Conservation (phyloP, 1,140 invertebrate genomes). For the Luehdorfia chinensis region DNA sequence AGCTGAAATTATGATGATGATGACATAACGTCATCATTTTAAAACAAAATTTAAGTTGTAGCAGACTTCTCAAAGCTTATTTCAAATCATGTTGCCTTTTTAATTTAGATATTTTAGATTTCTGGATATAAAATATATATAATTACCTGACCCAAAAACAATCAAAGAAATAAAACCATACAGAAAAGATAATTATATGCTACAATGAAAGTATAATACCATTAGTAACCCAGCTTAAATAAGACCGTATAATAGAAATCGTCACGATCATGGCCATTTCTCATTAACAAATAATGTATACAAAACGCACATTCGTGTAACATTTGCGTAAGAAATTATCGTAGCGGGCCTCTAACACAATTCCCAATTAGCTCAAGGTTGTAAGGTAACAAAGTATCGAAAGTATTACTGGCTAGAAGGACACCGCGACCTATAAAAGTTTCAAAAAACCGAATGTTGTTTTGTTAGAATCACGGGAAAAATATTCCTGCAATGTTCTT, state of each 20-base stretch:
- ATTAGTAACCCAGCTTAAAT: background rate
- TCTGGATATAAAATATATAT: too few relatives aligned
- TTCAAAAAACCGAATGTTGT: conserved; percentile 14
- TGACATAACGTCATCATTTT: too few relatives aligned
- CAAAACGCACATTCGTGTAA: background rate
- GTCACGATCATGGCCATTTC: conserved; percentile 4
- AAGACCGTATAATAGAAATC: background rate
- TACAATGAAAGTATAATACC: too few relatives aligned
- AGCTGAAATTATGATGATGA: too few relatives aligned
- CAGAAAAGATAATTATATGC: too few relatives aligned
- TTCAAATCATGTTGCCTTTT: too few relatives aligned
- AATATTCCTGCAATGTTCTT: background rate
- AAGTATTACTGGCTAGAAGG: conserved; percentile 18
- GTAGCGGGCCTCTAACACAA: conserved; percentile 4
- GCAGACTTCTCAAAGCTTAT: too few relatives aligned
- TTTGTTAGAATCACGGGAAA: conserved; percentile 2
- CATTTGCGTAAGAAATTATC: conserved; percentile 13
- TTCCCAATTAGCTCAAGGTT: conserved; percentile 35
- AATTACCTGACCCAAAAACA: too few relatives aligned
- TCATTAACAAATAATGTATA: background rate
- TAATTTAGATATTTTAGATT: too few relatives aligned
- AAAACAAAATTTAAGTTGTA: too few relatives aligned
- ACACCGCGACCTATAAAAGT: conserved; percentile 16
- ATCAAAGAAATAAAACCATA: too few relatives aligned
- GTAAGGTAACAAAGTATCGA: conserved; percentile 15